Conservation (phyloP, 1,140 invertebrate genomes). For the Nasonia longicornis region DNA sequence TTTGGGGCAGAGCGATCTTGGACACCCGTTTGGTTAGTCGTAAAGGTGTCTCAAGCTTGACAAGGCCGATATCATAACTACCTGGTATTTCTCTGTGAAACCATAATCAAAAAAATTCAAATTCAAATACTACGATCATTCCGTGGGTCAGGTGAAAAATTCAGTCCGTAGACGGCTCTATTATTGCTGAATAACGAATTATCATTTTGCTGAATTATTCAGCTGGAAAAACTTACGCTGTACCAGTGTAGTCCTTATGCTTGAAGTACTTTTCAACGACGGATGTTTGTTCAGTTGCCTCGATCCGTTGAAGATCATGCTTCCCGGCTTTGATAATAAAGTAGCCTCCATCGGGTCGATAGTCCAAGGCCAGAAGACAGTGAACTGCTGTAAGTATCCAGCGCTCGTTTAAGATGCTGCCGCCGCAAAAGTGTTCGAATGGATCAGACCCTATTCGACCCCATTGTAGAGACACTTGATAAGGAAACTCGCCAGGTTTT, state of each 20-base stretch:
- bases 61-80: not conserved
- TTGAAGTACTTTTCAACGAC: conserved; percentile 60
- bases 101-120: too few species aligned
- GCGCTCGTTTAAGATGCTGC: conserved; percentile 65
- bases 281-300: conserved; percentile 66
- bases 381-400: conserved; percentile 71
- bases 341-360: not conserved
- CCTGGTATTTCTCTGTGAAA: not conserved
- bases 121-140: too few species aligned
- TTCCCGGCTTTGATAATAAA: conserved; percentile 33
- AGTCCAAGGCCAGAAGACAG: conserved; percentile 53
- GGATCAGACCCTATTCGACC: conserved; percentile 22
- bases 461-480: conserved; percentile 60
- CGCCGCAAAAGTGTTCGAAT: conserved; percentile 68
- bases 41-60: not conserved
- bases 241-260: conserved; percentile 63
- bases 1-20: not conserved
- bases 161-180: too few species aligned
- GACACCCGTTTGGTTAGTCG: not conserved
- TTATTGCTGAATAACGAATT: not conserved
- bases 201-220: not conserved
- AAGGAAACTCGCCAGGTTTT: conserved; percentile 60
- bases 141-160: too few species aligned
- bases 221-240: conserved; percentile 58
- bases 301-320: conserved; percentile 32